Percentiles rank a stretch among this genome's conserved stretches.
Evolutionary conservation across 2,113 vertebrate genomes (phyloP).

Genomic region (Pholis gunnellus): DNA sequence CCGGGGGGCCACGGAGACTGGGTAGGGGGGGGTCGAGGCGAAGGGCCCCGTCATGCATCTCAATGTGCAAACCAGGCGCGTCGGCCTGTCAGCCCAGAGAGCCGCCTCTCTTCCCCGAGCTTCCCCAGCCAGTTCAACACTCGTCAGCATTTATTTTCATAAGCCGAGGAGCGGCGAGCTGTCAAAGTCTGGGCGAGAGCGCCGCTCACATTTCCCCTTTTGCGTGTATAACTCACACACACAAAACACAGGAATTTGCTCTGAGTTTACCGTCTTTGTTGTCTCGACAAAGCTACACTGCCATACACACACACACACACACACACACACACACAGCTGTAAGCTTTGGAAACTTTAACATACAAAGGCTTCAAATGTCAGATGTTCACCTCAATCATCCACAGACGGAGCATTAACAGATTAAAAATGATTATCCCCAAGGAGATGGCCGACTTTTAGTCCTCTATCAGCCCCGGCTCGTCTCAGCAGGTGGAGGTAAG

Average conservation of each 20-base stretch:
- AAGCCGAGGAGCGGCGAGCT: slow-evolving; percentile 54
- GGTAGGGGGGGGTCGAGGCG: slow-evolving; percentile 9
- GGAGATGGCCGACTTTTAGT: slow-evolving; percentile 67
- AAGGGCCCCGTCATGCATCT: slow-evolving; percentile 62
- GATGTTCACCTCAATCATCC: slow-evolving; percentile 66
- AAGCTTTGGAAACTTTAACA: slow-evolving; percentile 47
- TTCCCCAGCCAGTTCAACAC: slow-evolving; percentile 53
- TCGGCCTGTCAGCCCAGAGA: slow-evolving; percentile 62
- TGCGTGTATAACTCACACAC: slow-evolving; percentile 24
- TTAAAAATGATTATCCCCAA: slow-evolving; percentile 64
- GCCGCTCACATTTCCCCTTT: not conserved
- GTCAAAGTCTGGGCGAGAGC: slow-evolving; percentile 40
- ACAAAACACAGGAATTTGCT: slow-evolving; percentile 1
- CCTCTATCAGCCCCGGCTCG: slow-evolving; percentile 12
- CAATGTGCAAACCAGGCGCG: slow-evolving; percentile 74
- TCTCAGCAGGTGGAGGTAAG: slow-evolving; percentile 35
- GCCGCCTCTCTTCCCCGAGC: slow-evolving; percentile 43
- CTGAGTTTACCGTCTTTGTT: slow-evolving; percentile 42
- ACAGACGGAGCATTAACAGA: slow-evolving; percentile 60
- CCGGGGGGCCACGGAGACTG: slow-evolving; percentile 9
- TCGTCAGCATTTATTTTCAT: slow-evolving; percentile 75
- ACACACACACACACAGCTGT: not conserved
- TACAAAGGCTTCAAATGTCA: slow-evolving; percentile 70
- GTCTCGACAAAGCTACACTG: slow-evolving; percentile 1
- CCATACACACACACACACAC: slow-evolving; percentile 21